Conservation (phyloP, 2,797 vertebrate genomes). For the Sciaenops ocellatus region DNA sequence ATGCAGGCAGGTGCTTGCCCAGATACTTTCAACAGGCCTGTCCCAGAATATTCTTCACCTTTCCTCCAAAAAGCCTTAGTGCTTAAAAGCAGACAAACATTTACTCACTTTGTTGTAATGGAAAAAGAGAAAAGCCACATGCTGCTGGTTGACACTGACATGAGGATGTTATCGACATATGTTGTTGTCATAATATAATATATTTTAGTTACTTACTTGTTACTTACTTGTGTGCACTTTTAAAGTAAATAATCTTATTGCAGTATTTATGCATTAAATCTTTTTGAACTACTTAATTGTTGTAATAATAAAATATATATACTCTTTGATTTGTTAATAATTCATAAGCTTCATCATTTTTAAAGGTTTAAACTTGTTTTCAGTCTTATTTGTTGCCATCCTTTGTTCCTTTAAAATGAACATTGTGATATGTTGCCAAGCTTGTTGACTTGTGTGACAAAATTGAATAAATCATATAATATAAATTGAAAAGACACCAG, state of each 20-base stretch:
- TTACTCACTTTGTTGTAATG: conserved; percentile 38
- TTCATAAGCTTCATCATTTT: background rate
- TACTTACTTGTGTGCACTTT: background rate
- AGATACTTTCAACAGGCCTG: conserved; percentile 54
- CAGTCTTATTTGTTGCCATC: background rate
- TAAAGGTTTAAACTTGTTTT: background rate
- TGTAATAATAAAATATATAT: background rate
- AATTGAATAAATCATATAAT: conserved; percentile 30
- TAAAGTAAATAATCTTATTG: background rate
- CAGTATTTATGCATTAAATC: background rate
- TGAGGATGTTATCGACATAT: background rate
- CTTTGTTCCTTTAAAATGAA: conserved; percentile 13
- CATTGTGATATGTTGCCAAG: background rate
- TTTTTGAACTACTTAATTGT: background rate
- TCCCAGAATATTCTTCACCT: conserved; percentile 46
- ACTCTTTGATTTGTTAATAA: background rate
- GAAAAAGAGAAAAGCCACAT: conserved; percentile 28
- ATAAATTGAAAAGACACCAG: conserved; percentile 19
- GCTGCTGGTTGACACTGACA: background rate
- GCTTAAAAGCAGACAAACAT: conserved; percentile 60
- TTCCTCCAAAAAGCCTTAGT: conserved; percentile 12
- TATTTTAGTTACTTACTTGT: background rate
- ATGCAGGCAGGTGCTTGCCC: conserved; percentile 38
- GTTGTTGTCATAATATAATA: background rate
- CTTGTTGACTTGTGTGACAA: background rate